Percentiles rank a stretch among this genome's conserved stretches.
Evolutionary conservation across 2,797 vertebrate genomes (phyloP).

Genomic region (Bradypodion pumilum): DNA sequence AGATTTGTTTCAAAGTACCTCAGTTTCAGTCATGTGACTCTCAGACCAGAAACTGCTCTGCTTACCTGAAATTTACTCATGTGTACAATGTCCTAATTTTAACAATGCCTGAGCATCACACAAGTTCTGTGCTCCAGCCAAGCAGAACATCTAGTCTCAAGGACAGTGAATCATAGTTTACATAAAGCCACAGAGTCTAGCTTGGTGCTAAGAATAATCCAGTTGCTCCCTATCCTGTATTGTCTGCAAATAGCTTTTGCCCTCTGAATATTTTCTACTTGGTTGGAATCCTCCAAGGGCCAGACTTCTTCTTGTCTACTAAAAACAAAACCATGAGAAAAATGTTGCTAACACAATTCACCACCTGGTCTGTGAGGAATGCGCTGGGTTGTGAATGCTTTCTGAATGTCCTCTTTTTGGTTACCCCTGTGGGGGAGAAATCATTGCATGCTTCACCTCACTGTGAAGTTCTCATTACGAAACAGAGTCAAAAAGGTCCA

Average conservation of each 20-base stretch:
- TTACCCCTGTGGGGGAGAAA: slow-evolving; percentile 1
- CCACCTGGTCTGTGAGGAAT: slow-evolving; percentile 13
- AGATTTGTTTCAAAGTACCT: neutral
- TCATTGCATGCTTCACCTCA: neutral
- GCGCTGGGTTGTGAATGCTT: neutral
- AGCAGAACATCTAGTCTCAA: neutral
- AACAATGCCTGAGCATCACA: slow-evolving; percentile 19
- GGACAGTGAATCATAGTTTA: slow-evolving; percentile 47
- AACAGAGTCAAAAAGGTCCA: neutral
- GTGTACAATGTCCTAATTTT: slow-evolving; percentile 25
- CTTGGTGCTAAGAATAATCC: slow-evolving; percentile 44
- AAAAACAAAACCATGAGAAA: neutral
- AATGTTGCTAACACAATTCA: neutral
- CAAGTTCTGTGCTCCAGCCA: neutral
- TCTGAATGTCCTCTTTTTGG: neutral
- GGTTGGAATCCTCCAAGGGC: neutral
- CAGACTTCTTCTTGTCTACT: slow-evolving; percentile 18
- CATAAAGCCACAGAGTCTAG: neutral
- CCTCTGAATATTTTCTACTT: slow-evolving; percentile 20
- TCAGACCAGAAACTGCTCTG: neutral
- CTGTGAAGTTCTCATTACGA: neutral
- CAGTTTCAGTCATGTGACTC: slow-evolving; percentile 9
- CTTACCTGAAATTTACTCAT: slow-evolving; percentile 27
- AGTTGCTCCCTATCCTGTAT: slow-evolving; percentile 19
- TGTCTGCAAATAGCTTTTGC: slow-evolving; percentile 33